Conservation (phyloP, 2,888 invertebrate species). For the Lasioglossum marginatum region DNA sequence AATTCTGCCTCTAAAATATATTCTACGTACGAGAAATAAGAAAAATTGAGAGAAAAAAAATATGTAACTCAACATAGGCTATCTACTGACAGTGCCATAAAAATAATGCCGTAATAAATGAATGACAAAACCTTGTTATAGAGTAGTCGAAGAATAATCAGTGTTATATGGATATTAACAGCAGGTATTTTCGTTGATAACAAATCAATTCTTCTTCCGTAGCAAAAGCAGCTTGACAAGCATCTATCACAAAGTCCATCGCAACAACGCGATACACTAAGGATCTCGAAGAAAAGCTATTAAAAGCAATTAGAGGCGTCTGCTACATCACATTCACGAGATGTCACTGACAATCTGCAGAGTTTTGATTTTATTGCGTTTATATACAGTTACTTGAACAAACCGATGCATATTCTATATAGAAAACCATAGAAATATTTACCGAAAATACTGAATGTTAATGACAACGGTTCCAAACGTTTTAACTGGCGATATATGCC, state of each 20-base stretch:
- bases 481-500: slow-evolving; percentile 72
- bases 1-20: neutral
- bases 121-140: slow-evolving; percentile 49
- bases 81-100: slow-evolving; percentile 36
- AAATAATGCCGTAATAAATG: slow-evolving; percentile 47
- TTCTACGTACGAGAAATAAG: neutral
- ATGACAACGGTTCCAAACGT: slow-evolving; percentile 67
- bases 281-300: slow-evolving; percentile 61
- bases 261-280: slow-evolving; percentile 49
- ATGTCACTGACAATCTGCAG: slow-evolving; percentile 76
- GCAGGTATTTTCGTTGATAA: slow-evolving; percentile 40
- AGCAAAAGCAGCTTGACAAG: slow-evolving; percentile 36
- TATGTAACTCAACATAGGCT: neutral
- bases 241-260: slow-evolving; percentile 40
- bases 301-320: slow-evolving; percentile 76
- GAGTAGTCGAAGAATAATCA: slow-evolving; percentile 37
- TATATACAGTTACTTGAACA: slow-evolving; percentile 18
- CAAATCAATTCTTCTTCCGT: slow-evolving; percentile 26
- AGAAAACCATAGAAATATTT: slow-evolving; percentile 53
- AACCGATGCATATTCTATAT: neutral
- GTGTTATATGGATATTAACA: slow-evolving; percentile 51
- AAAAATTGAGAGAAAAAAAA: slow-evolving; percentile 23
- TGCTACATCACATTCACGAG: slow-evolving; percentile 76
- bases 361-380: slow-evolving; percentile 34
- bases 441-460: slow-evolving; percentile 69